Evolutionary conservation across 2,888 invertebrate genomes (phyloP), one percentile per base, ranked within the genome.

Genomic region (Microlaimidae sp.): DNA sequence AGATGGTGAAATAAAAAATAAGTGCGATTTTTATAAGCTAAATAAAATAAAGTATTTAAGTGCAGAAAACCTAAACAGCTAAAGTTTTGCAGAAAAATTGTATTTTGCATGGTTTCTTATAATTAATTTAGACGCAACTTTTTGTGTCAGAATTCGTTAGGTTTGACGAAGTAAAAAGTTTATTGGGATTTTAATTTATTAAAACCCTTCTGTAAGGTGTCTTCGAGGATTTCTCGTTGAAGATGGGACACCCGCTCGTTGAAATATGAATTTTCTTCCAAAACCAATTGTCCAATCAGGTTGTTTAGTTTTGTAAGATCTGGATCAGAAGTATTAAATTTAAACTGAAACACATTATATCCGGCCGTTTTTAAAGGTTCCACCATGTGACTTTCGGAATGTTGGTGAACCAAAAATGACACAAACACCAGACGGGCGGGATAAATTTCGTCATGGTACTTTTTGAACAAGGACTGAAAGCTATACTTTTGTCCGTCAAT

Each of bases 221-320:
- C 10, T 32, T 32, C 10, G 7, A 7, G 32, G 10, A 32, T 7
- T 32, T 32, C 10, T 17, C 17, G 32, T 32, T 32, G 29, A 29
- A 51, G 23, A 24, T 51, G 19, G 19, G 2, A 41, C 21, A 45
- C 45, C 19, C 3, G n/a, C 3, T 25, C 19, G 5, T 19, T 47
- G 29, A 55, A 55, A 19, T 52, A 43, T 13, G 21, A 3, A 10
- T 25, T 25, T 17, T 54, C 21, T 10, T 47, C 10, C 2, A 48
- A 19, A n/a, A n/a, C n/a, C 56, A 71, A 57, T 19, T 66, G 63
- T 23, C 70, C 71, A 50, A 71, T 66, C 43, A 71, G 53, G 42
- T 64, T 67, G 56, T 71, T 71, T 52, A 71, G 62, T 58, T 71
- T 71, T 29, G 67, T 68, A 52, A 71, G 58, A 59, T 71, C 71